These are phyloP conservation scores for Panzeria rudis DNA, from an alignment of 2,888 invertebrate species.

Conservation along the genomic window DNA sequence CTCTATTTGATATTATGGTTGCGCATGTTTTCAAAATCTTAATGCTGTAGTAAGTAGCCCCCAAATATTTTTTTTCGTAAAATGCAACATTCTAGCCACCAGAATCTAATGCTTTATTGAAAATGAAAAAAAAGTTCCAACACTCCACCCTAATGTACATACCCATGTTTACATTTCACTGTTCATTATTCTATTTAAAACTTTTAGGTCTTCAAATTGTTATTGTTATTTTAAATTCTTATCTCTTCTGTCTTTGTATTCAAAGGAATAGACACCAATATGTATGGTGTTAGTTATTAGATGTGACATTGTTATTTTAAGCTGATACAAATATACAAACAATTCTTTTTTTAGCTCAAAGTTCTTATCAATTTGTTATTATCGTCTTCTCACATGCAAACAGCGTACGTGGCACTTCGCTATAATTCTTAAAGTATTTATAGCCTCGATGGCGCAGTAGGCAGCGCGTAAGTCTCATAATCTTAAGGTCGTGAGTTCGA, in stretches of 20 bases:
- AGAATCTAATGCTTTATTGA: too few relatives aligned
- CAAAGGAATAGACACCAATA: background rate
- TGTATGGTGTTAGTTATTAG: background rate
- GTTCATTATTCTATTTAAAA: too few relatives aligned
- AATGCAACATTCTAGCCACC: too few relatives aligned
- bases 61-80: too few relatives aligned
- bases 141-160: too few relatives aligned
- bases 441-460: slow-evolving; percentile 76
- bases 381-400: background rate
- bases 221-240: background rate
- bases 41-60: too few relatives aligned
- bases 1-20: too few relatives aligned
- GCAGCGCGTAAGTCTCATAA: slow-evolving; percentile 76
- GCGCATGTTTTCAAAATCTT: too few relatives aligned
- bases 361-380: slow-evolving; percentile 9
- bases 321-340: background rate
- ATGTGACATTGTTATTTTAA: background rate
- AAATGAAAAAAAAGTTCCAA: too few relatives aligned
- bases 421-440: too few relatives aligned
- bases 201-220: background rate
- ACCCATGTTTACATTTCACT: too few relatives aligned
- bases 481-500: slow-evolving; percentile 76
- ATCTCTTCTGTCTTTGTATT: background rate
- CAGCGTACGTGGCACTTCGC: too few relatives aligned
- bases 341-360: background rate